Evolutionary conservation across 2,888 invertebrate genomes (phyloP).

Genomic region (Buathra laborator): DNA sequence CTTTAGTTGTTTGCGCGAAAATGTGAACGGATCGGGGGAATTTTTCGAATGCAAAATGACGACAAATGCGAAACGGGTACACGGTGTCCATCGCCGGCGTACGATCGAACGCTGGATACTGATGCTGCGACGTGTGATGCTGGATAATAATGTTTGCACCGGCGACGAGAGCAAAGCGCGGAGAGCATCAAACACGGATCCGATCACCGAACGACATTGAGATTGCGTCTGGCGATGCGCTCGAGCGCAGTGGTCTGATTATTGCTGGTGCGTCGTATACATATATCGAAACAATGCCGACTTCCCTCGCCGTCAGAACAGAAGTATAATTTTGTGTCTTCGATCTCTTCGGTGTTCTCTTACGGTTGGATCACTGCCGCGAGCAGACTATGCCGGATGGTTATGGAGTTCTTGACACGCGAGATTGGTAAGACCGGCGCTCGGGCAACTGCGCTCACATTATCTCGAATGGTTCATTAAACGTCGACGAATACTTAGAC

Average conservation of each 20-base stretch:
- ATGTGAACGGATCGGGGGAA: not conserved
- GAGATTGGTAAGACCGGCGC: constrained; percentile 36
- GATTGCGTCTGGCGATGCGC: not conserved
- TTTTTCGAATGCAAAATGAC: not conserved
- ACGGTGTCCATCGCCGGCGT: not conserved
- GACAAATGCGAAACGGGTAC: not conserved
- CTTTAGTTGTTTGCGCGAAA: not conserved
- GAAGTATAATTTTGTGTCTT: not conserved
- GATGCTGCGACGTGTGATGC: not conserved
- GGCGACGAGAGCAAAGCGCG: too few species aligned
- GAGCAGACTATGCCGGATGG: not conserved
- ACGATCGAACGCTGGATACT: not conserved
- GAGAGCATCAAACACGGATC: not conserved
- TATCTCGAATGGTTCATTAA: constrained; percentile 68
- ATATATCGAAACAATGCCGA: not conserved
- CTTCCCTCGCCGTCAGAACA: not conserved
- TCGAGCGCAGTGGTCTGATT: not conserved
- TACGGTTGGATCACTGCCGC: not conserved
- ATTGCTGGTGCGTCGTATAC: not conserved
- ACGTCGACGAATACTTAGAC: constrained; percentile 72
- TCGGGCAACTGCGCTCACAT: constrained; percentile 47
- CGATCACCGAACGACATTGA: not conserved
- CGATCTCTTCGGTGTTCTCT: not conserved
- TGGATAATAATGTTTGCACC: not conserved
- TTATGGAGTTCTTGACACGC: not conserved